Base-by-base conservation (phyloP, 2,888 invertebrate genomes). In the Lacanobia wlatinum region DNA sequence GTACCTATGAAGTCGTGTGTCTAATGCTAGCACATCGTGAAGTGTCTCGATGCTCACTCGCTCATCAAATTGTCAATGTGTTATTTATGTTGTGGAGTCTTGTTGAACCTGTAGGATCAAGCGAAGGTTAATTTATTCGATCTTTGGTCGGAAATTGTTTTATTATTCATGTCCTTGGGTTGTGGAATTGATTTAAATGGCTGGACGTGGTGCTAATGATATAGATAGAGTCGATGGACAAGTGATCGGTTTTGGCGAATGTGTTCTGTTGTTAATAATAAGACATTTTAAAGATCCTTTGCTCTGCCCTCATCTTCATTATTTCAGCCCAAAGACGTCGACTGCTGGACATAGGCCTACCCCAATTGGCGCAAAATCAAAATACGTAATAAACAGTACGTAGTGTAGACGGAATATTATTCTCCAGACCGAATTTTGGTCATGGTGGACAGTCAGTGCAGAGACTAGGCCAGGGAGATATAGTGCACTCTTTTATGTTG, bases 1-100 rank as follows among this genome's bases (percentile, higher is more conserved):
- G 0, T n/a, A 52, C 12, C 34, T 43, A 58, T 66, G 23, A 55
- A 74, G 21, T 74, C 70, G 66, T 73, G 72, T 66, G 8, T 8
- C 66, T 79, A 79, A 78, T 63, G 59, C 63, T 23, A 18, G 40
- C 48, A 53, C 63, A 48, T 75, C 82, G 74, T 75, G 75, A 70
- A 52, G 18, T 8, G 65, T 69, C 73, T 43, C 70, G 53, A 75
- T 64, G 46, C 56, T 81, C 66, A 73, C 59, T 66, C 18, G 73
- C 56, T 73, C 82, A 82, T 82, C 73, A 73, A 66, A 76, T 63
- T 79, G 76, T 78, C 82, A 68, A 70, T 69, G 48, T 48, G 63
- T 73, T 60, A 71, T 78, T 81, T 70, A 82, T 68, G 69, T 65
- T 75, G 8, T 65, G 40, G 59, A 10, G 34, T 64, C 14, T 65